Evolutionary conservation across 1,140 invertebrate species (phyloP).

Genomic region (Nasonia vitripennis): DNA sequence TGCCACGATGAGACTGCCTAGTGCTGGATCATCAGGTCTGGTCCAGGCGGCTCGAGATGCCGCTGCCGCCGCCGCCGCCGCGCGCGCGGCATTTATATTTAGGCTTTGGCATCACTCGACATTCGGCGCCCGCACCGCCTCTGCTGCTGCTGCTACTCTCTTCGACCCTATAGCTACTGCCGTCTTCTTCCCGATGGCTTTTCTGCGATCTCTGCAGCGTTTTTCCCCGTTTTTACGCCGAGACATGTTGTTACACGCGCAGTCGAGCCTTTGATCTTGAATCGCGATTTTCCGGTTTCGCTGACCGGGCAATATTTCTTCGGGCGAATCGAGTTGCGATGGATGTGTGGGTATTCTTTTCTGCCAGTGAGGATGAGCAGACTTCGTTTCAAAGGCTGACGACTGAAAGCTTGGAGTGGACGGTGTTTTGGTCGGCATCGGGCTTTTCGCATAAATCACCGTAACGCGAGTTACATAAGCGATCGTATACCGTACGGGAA

Average conservation of each 20-base stretch:
- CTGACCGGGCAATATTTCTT: background rate
- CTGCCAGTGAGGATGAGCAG: background rate
- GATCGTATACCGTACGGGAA: background rate
- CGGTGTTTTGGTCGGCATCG: background rate
- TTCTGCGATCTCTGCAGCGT: conserved; percentile 24
- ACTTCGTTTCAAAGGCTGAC: background rate
- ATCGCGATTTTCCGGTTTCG: conserved; percentile 23
- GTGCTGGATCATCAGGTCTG: conserved; percentile 65
- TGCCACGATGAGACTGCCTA: conserved; percentile 69
- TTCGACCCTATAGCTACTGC: background rate
- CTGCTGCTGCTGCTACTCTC: conserved; percentile 48
- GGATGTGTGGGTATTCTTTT: too few species aligned
- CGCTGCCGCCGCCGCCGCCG: conserved; percentile 25
- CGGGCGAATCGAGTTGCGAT: too few species aligned
- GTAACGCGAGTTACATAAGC: background rate
- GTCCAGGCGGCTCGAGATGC: conserved; percentile 62
- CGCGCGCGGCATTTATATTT: conserved; percentile 71
- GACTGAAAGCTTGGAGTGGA: too few species aligned
- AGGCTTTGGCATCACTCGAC: conserved; percentile 75
- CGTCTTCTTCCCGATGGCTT: background rate
- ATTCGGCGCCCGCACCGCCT: conserved; percentile 65
- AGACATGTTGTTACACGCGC: too few species aligned
- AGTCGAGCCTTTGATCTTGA: conserved; percentile 20
- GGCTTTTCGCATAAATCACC: background rate
- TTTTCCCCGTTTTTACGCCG: conserved; percentile 26